These are phyloP conservation scores for Lamellibrachia columna DNA, from an alignment of 2,888 invertebrate genomes.

Conservation along the genomic window DNA sequence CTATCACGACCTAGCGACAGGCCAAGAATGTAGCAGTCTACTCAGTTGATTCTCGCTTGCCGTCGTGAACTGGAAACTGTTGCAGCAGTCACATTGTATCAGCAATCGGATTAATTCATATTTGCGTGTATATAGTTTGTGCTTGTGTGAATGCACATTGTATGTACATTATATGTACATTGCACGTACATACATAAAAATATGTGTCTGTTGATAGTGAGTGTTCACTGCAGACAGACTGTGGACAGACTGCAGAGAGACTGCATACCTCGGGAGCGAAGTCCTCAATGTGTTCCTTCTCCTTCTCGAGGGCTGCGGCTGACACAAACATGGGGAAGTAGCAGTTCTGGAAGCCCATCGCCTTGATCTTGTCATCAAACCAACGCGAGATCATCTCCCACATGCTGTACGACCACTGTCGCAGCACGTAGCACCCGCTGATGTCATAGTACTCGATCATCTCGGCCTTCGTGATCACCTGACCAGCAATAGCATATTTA, in stretches of 20 bases:
- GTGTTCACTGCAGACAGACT: too few species aligned
- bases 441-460: constrained; percentile 99
- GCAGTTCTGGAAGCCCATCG: constrained; percentile 92
- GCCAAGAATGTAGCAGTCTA: too few species aligned
- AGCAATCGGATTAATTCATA: too few species aligned
- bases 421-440: constrained; percentile 96
- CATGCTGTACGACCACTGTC: constrained; percentile 95
- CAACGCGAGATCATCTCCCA: constrained; percentile 92
- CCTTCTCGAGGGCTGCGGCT: constrained; percentile 86
- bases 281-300: constrained; percentile 96
- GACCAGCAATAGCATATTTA: constrained; percentile 70
- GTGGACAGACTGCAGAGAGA: neutral
- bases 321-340: constrained; percentile 99
- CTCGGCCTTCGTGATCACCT: constrained; percentile 89
- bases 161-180: too few species aligned
- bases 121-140: too few species aligned
- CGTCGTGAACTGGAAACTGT: too few species aligned
- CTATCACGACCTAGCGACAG: too few species aligned
- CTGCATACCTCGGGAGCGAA: constrained; percentile 92
- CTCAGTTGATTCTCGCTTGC: too few species aligned
- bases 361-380: constrained; percentile 87
- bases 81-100: too few species aligned
- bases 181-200: too few species aligned
- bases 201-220: too few species aligned
- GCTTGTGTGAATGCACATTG: too few species aligned